Evolutionary conservation across 2,113 vertebrate species (phyloP).

Genomic region (Muntiacus muntjak): DNA sequence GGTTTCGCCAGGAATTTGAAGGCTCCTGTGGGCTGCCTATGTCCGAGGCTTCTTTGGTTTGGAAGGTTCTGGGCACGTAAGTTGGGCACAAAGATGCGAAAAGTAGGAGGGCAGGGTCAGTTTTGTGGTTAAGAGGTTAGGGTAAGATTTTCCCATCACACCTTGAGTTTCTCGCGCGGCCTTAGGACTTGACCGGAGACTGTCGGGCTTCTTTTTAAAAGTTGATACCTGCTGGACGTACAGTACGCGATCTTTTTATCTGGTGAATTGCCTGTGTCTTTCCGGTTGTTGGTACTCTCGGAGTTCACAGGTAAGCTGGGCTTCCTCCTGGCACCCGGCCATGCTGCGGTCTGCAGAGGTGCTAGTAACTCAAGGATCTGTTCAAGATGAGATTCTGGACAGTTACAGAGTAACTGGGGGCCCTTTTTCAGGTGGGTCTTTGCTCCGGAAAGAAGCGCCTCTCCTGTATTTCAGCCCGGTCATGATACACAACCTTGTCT

Average conservation of each 20-base stretch:
- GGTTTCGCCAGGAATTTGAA: not conserved
- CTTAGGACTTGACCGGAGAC: not conserved
- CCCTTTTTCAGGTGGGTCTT: not conserved
- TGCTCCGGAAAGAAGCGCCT: not conserved
- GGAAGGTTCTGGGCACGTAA: not conserved
- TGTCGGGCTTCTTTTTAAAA: not conserved
- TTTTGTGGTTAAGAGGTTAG: not conserved
- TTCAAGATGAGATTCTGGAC: not conserved
- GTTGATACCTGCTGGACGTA: not conserved
- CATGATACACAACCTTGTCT: not conserved
- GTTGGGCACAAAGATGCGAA: not conserved
- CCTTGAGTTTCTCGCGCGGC: not conserved
- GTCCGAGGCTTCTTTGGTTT: not conserved
- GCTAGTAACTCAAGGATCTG: not conserved
- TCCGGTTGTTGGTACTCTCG: not conserved
- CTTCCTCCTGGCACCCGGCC: not conserved
- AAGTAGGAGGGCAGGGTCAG: not conserved
- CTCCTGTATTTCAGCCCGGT: not conserved
- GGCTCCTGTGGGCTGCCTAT: not conserved
- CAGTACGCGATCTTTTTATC: not conserved
- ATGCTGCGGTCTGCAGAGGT: not conserved
- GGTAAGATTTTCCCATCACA: not conserved
- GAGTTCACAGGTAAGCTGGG: not conserved
- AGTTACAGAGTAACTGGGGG: not conserved
- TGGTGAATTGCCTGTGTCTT: not conserved